A percentile compares a stretch with the other conserved stretches of the same genome.
These are phyloP conservation scores for Venustoraphidia nigricollis DNA, from an alignment of 2,888 invertebrate species.

Conservation along the genomic window DNA sequence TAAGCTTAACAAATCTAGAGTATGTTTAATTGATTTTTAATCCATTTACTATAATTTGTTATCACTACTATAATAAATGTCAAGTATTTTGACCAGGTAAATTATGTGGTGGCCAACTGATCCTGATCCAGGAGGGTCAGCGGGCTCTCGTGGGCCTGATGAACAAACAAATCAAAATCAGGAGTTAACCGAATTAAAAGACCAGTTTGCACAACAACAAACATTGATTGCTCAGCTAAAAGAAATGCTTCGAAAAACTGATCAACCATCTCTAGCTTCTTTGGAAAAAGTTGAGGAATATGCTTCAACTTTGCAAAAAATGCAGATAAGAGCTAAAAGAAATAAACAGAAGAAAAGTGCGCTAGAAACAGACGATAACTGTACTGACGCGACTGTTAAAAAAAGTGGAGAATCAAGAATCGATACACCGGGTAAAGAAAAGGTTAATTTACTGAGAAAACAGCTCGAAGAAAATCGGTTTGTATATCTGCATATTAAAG, in stretches of 20 bases:
- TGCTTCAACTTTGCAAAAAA: conserved; percentile 25
- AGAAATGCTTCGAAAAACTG: conserved; percentile 27
- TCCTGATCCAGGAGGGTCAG: conserved; percentile 20
- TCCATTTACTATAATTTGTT: no score
- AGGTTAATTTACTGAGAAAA: conserved; percentile 32
- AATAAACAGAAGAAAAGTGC: conserved; percentile 17
- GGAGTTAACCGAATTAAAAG: conserved; percentile 23
- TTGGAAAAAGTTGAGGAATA: conserved; percentile 29
- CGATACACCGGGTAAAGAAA: conserved; percentile 32
- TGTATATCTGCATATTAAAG: conserved; percentile 7
- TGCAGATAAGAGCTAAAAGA: conserved; percentile 23
- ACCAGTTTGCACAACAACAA: conserved; percentile 26
- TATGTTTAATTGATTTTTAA: no score
- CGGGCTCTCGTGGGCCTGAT: conserved; percentile 16
- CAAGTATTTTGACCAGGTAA: neutral
- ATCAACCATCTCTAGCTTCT: conserved; percentile 23
- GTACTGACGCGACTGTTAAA: conserved; percentile 1
- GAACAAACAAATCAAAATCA: conserved; percentile 14
- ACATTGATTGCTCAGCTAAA: conserved; percentile 27
- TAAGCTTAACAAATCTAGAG: no score
- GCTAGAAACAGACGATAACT: conserved; percentile 8
- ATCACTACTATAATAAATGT: no score
- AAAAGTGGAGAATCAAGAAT: conserved; percentile 10
- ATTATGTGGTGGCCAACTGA: conserved; percentile 24
- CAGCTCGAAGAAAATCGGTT: conserved; percentile 38